Evolutionary conservation across 2,797 vertebrate genomes (phyloP).

Genomic region (Sphenopsis melanotis): DNA sequence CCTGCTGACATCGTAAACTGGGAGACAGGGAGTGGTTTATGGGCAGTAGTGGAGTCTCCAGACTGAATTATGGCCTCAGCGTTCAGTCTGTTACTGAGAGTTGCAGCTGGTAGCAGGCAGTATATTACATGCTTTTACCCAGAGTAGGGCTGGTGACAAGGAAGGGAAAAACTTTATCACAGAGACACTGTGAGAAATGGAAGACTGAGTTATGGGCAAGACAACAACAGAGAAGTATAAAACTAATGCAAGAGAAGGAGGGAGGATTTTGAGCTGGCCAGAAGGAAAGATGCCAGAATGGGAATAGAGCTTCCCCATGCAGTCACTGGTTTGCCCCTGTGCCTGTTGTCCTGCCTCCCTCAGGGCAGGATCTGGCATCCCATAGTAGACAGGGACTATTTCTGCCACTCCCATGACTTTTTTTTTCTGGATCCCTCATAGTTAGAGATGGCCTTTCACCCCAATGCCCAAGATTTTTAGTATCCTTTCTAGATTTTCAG

Average conservation of each 20-base stretch:
- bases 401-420: not conserved
- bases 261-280: not conserved
- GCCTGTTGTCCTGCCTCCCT: not conserved
- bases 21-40: slow-evolving; percentile 50
- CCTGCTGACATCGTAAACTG: slow-evolving; percentile 54
- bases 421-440: not conserved
- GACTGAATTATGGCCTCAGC: slow-evolving; percentile 31
- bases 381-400: not conserved
- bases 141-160: not conserved
- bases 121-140: slow-evolving; percentile 32
- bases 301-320: rapidly evolving
- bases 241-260: not conserved
- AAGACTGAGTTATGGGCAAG: not conserved
- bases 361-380: not conserved
- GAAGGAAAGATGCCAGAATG: not conserved
- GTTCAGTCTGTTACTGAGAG: not conserved
- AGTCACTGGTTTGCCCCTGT: not conserved
- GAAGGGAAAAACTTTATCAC: slow-evolving; percentile 23
- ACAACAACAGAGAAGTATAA: not conserved
- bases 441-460: not conserved
- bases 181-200: not conserved
- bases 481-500: not conserved
- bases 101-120: not conserved
- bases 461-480: not conserved
- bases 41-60: slow-evolving; percentile 18